Base-by-base conservation (phyloP, 2,888 invertebrate species). In the Leucozona laternaria region DNA sequence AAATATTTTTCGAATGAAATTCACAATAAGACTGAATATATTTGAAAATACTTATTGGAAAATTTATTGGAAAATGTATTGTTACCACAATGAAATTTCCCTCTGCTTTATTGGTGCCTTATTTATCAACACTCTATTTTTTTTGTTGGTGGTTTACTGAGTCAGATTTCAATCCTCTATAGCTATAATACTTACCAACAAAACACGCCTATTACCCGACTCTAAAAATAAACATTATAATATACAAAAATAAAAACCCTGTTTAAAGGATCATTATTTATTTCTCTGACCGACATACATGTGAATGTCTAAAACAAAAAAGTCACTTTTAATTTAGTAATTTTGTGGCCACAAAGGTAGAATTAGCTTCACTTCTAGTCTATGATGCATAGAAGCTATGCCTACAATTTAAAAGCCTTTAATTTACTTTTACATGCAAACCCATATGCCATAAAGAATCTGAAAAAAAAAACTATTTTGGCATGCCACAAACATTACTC, bases 311-410 rank as follows among this genome's bases (percentile, higher is more conserved):
- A 13, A 3, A 10, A n/a, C n/a, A n/a, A 28, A 28, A 55, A 25
- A n/a, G n/a, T 10, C 17, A 17, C 2, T 57, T 57, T 57, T 57
- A 31, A 57, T 57, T 31, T 4, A 31, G 4, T 31, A 31, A 34
- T 55, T 50, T 31, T 57, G 57, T 31, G 31, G 31, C 11, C 31
- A 31, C 31, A 57, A 57, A 55, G n/a, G 53, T 53, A 28, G 13
- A 22, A 22, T 53, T n/a, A n/a, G 4, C 7, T 25, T 22, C 11
- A 6, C 31, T 31, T 25, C 6, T 25, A n/a, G 53, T 28, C 53
- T 50, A 7, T 50, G 22, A 15, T 50, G 53, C 53, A 53, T 53
- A 31, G 6, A 5, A 28, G 55, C 55, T 28, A 55, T 17, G 8
- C 31, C 31, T 31, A 31, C 55, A 55, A 57, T 57, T 31, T 6